A percentile compares a stretch with the other conserved stretches of the same genome.
phyloP scores from a whole-genome alignment of 2,888 invertebrate species.

The Beris chalybata region DNA sequence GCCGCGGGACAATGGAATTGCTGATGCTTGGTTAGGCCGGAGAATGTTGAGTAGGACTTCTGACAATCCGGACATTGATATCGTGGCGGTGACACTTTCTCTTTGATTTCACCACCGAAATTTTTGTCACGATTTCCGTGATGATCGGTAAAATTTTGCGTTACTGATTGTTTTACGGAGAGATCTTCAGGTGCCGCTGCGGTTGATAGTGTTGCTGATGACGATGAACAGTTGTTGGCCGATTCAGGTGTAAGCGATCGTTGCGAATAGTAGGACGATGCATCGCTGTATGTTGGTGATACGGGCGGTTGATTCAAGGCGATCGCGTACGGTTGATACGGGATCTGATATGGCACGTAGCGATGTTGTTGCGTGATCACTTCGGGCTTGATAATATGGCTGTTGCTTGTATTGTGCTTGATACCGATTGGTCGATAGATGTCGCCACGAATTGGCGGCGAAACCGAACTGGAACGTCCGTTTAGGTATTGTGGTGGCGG shows the following conservation, averaged over 20 bases:
- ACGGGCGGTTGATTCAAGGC: slow-evolving; percentile 50
- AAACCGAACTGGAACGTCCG: slow-evolving; percentile 54
- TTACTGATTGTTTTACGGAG: slow-evolving; percentile 48
- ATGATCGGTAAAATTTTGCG: slow-evolving; percentile 48
- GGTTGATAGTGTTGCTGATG: too few relatives aligned
- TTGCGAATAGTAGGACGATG: slow-evolving; percentile 53
- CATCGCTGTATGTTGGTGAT: slow-evolving; percentile 55
- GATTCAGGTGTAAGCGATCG: slow-evolving; percentile 55
- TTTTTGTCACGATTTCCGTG: slow-evolving; percentile 39
- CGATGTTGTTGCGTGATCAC: slow-evolving; percentile 38
- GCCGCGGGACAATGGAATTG: slow-evolving; percentile 94
- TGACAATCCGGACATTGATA: slow-evolving; percentile 93
- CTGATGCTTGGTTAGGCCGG: slow-evolving; percentile 94
- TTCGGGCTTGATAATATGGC: slow-evolving; percentile 36
- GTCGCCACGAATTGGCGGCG: slow-evolving; percentile 53
- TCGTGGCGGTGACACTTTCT: slow-evolving; percentile 60
- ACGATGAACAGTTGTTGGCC: slow-evolving; percentile 46
- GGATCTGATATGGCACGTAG: slow-evolving; percentile 49
- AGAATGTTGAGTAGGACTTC: slow-evolving; percentile 94
- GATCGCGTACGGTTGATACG: slow-evolving; percentile 42
- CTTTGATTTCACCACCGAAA: slow-evolving; percentile 45
- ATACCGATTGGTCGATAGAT: slow-evolving; percentile 50
- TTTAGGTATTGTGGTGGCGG: slow-evolving; percentile 54
- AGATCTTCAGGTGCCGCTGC: slow-evolving; percentile 52
- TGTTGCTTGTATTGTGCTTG: slow-evolving; percentile 41